Evolutionary conservation across 2,797 vertebrate genomes (phyloP).

Genomic region (Lagothrix lagotricha): DNA sequence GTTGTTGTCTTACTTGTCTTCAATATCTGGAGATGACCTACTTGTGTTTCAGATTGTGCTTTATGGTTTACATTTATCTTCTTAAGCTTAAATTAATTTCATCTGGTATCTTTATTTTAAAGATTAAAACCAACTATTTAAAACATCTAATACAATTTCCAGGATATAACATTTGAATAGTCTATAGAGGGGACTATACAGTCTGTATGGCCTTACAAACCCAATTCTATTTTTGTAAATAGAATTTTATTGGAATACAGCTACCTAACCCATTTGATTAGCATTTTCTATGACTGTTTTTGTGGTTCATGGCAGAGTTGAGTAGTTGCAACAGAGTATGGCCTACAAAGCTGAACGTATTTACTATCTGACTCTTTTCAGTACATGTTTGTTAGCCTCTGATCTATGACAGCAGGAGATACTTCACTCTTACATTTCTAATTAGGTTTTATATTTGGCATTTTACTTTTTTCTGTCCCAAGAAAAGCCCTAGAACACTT

Average conservation of each 20-base stretch:
- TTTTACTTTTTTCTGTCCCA: slow-evolving; percentile 60
- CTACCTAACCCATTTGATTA: neutral
- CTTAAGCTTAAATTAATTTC: slow-evolving; percentile 77
- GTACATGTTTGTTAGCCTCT: neutral
- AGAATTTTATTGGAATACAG: neutral
- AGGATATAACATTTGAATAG: slow-evolving; percentile 75
- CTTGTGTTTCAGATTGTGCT: neutral
- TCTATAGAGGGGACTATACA: neutral
- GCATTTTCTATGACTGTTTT: neutral
- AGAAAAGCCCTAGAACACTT: neutral
- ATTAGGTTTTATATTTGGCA: slow-evolving; percentile 66
- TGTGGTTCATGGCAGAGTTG: neutral
- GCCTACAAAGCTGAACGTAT: neutral
- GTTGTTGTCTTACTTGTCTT: neutral
- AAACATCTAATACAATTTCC: slow-evolving; percentile 79
- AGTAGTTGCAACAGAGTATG: neutral
- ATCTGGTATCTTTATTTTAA: slow-evolving; percentile 79
- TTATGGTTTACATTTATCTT: slow-evolving; percentile 41
- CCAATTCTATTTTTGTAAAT: neutral
- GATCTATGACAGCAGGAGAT: slow-evolving; percentile 74
- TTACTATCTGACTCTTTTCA: neutral
- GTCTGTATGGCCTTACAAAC: neutral
- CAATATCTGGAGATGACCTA: neutral
- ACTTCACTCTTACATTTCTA: slow-evolving; percentile 73
- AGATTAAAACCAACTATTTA: slow-evolving; percentile 83